Evolutionary conservation across 2,797 vertebrate genomes (phyloP), one percentile per base, ranked within the genome.

Genomic region (Arctocebus calabarensis): DNA sequence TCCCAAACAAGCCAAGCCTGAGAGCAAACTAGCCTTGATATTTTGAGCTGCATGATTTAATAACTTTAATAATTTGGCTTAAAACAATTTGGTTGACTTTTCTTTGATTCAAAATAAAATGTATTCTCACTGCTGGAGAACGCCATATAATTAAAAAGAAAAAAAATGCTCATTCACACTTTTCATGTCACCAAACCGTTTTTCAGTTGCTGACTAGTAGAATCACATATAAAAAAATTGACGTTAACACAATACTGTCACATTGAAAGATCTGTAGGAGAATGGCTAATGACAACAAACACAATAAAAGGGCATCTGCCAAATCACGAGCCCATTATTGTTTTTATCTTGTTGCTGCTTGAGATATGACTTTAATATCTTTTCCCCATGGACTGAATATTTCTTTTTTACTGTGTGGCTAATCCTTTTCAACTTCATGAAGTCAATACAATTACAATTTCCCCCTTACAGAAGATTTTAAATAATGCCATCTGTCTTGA

Each of bases 351-450:
- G 59, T 84, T 94, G 74, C 74, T 40, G n/a, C 43, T 79, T 94
- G 96, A 97, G 84, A 91, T 88, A 95, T 11, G 88, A 71, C 73
- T 96, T 90, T 88, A 90, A 85, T 90, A 94, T 92, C 40, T 75
- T 90, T 32, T 92, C 68, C 22, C 84, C 4, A 3, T 5, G n/a
- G 78, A 78, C 14, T 3, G 22, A 52, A 32, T 40, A 22, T 55
- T 64, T 86, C 81, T 45, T 45, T 75, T 9, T 27, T 19, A 70
- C 12, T 19, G 9, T 64, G 25, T 59, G 23, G 57, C 73, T 82
- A 78, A 93, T 87, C n/a, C 62, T 84, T 90, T 85, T 73, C 27
- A 37, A 74, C 20, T 78, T 74, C 19, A 23, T 52, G 73, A 87
- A 81, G 92, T 81, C 59, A 57, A 9, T 77, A 48, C 19, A 70